Base-by-base conservation (phyloP, 2,888 invertebrate species). In the Hemicrepidius hirtus region DNA sequence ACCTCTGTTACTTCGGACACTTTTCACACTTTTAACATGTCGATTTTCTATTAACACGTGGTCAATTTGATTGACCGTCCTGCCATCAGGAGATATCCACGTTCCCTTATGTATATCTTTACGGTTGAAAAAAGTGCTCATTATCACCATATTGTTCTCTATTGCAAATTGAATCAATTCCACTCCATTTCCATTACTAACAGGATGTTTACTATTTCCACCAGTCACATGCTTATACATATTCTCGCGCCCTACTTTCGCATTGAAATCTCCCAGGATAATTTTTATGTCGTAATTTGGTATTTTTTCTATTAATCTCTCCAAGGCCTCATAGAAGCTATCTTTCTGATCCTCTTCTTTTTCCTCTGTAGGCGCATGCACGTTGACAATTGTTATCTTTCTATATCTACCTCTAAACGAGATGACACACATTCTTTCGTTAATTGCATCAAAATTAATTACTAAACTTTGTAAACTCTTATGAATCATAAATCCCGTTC, bases 371-470 rank as follows among this genome's bases (percentile, higher is more conserved):
- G 35, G 35, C 10, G 35, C 35, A 35, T 35, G 35, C 10, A 35
- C 35, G 35, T 35, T 35, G 35, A 35, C 35, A 35, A 35, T 35
- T 35, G 35, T 35, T 35, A 35, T 35, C 35, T 35, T 35, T 35
- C 35, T 35, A 35, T 35, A 35, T 35, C 10, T 35, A 35, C 35
- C 35, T 35, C 35, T 35, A 35, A 35, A 35, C 35, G 6, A 10
- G 35, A 35, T 35, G 10, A 35, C 35, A 7, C 35, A 35, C 10
- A 35, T 35, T n/a, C n/a, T n/a, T n/a, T n/a, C n/a, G n/a, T n/a
- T n/a, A n/a, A n/a, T n/a, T n/a, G n/a, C n/a, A n/a, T n/a, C n/a
- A n/a, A n/a, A n/a, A n/a, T n/a, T n/a, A n/a, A n/a, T n/a, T n/a
- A n/a, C n/a, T n/a, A n/a, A 5, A 35, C 10, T 35, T 35, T 35